Conservation (phyloP, 2,888 invertebrate species). For the Bombyx huttoni region DNA sequence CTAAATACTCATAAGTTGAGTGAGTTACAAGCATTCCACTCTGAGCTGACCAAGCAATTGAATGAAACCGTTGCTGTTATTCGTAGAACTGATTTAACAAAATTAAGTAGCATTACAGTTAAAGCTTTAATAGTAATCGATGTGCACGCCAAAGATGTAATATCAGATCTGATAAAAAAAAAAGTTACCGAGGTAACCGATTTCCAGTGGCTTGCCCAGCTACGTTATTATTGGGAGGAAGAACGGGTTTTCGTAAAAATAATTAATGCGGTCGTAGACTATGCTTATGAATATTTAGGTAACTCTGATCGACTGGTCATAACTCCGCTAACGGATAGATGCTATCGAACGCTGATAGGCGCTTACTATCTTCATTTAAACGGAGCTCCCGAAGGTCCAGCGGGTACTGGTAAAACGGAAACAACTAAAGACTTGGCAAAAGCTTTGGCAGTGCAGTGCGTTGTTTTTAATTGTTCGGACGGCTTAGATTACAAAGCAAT, state of each 20-base stretch:
- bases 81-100: constrained; percentile 77
- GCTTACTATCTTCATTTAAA: constrained; percentile 88
- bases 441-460: constrained; percentile 91
- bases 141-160: constrained; percentile 88
- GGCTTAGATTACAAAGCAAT: constrained; percentile 89
- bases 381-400: constrained; percentile 89
- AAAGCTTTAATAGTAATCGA: constrained; percentile 88
- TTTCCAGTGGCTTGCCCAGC: constrained; percentile 88
- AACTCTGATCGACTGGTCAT: constrained; percentile 84
- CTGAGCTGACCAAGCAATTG: constrained; percentile 74
- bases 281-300: constrained; percentile 89
- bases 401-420: constrained; percentile 92
- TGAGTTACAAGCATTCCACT: constrained; percentile 71
- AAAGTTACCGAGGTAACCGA: constrained; percentile 79
- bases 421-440: constrained; percentile 94
- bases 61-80: constrained; percentile 82
- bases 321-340: constrained; percentile 82
- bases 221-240: constrained; percentile 85
- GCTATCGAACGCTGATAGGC: constrained; percentile 86
- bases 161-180: constrained; percentile 75
- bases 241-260: constrained; percentile 79
- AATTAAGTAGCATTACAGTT: constrained; percentile 81
- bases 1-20: constrained; percentile 71
- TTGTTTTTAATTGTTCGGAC: constrained; percentile 90
- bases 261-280: constrained; percentile 83